A percentile compares a stretch with the other conserved stretches of the same genome.
phyloP scores from a whole-genome alignment of 2,888 invertebrate species.

The Cacoxenus indagator region DNA sequence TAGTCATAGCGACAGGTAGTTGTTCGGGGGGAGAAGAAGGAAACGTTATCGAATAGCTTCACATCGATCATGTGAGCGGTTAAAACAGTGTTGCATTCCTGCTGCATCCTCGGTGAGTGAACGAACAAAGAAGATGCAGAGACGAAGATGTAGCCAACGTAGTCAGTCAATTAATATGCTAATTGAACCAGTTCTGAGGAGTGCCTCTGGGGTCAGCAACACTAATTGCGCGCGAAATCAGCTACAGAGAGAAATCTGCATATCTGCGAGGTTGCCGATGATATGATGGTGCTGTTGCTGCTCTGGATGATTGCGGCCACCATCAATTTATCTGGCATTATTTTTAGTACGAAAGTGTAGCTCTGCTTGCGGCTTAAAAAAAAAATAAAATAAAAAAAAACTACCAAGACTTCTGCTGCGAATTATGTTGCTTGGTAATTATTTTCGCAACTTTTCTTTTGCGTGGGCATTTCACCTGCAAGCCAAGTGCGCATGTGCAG shows the following conservation, averaged over 20 bases:
- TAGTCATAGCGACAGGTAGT: neutral
- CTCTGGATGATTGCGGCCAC: neutral
- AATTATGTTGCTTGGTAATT: constrained; percentile 11
- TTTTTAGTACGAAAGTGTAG: constrained; percentile 11
- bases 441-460: neutral
- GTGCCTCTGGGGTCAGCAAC: neutral
- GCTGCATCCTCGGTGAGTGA: neutral
- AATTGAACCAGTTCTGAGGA: constrained; percentile 13
- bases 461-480: neutral
- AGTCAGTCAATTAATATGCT: constrained; percentile 20
- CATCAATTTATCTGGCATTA: neutral
- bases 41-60: neutral
- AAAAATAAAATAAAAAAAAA: neutral
- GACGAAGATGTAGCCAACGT: neutral
- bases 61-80: constrained; percentile 6
- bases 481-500: neutral
- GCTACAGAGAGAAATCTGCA: neutral
- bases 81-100: neutral
- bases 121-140: neutral
- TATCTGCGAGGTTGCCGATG: neutral
- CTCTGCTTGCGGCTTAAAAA: neutral
- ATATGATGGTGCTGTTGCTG: constrained; percentile 1
- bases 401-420: neutral
- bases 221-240: neutral
- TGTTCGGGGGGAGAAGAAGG: neutral